Conservation (phyloP, 92 coral and sea anemone genomes). For the Porites evermanni region DNA sequence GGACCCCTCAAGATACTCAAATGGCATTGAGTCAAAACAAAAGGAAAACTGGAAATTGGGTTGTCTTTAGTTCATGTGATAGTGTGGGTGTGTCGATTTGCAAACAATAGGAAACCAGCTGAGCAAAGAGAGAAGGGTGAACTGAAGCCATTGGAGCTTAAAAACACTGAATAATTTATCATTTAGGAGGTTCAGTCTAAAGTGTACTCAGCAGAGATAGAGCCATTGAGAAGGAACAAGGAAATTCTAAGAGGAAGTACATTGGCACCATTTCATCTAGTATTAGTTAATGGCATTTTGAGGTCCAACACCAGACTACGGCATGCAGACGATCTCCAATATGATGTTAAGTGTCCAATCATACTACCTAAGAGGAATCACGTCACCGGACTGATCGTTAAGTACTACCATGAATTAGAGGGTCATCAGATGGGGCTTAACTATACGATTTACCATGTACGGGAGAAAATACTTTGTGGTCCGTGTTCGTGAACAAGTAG, state of each 20-base stretch:
- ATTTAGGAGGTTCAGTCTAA: conserved; percentile 62
- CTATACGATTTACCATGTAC: too few species aligned
- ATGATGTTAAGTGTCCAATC: conserved; percentile 58
- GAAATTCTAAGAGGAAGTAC: too few species aligned
- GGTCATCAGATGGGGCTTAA: too few species aligned
- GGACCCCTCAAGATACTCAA: conserved; percentile 66
- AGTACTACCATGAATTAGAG: too few species aligned
- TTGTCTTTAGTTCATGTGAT: conserved; percentile 35
- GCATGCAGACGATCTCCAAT: conserved; percentile 40
- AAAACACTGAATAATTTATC: conserved; percentile 51
- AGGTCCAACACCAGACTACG: conserved; percentile 61
- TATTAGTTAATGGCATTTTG: conserved; percentile 54
- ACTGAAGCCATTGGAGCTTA: conserved; percentile 48
- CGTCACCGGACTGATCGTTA: too few species aligned
- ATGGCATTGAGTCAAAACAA: conserved; percentile 63
- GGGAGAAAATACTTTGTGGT: too few species aligned
- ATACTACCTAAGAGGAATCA: background rate
- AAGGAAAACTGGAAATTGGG: conserved; percentile 37
- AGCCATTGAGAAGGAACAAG: conserved; percentile 32
- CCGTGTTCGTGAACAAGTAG: too few species aligned
- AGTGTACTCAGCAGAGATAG: too few species aligned
- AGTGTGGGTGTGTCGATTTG: conserved; percentile 51
- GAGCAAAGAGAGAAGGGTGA: conserved; percentile 3
- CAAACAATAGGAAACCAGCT: too few species aligned
- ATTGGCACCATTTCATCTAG: conserved; percentile 29